Evolutionary conservation across 2,797 vertebrate genomes (phyloP), one percentile per base, ranked within the genome.

Genomic region (Falco rusticolus): DNA sequence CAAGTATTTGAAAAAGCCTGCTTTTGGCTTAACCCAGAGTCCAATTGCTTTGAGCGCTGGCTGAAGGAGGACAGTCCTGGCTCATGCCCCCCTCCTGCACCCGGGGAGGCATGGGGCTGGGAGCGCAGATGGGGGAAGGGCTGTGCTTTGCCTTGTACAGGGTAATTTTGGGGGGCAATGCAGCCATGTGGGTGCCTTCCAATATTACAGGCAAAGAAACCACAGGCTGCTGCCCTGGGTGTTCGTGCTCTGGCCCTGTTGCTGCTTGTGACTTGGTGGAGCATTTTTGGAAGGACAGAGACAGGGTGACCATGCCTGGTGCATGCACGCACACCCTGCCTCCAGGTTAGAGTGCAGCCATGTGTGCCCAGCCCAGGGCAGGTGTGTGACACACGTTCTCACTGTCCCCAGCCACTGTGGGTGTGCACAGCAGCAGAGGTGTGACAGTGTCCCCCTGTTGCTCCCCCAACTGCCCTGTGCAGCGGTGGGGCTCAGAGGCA

Each of bases 101-200:
- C 37, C 0, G 0, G 6, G 3, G 54, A 28, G 53, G 16, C 5
- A 6, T 1, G 2, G 43, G 41, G 8, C 61, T 33, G 41, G 47
- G 22, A 16, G 28, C 4, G 3, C 11, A 13, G 9, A 3, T 3
- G 6, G 41, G 17, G 22, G 37, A 24, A 39, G 33, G 71, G n/a
- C 65, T 48, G 47, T 13, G 53, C 43, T 69, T 63, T 81, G 29
- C 59, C 25, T 25, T 2, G 11, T 24, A 1, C 5, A 8, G 45
- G 9, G 41, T 25, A 6, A 6, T 66, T 72, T 14, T 7, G 34
- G 48, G 53, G 59, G 37, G 59, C 34, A 59, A 17, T 13, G 34
- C 16, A 34, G 78, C 51, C 37, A 2, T n/a, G 19, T 3, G 63
- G 48, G 25, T 15, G 4, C 50, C 15, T 18, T 71, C 20, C 0